Conservation (phyloP, 2,113 vertebrate species). For the Cricetomys ansorgei region DNA sequence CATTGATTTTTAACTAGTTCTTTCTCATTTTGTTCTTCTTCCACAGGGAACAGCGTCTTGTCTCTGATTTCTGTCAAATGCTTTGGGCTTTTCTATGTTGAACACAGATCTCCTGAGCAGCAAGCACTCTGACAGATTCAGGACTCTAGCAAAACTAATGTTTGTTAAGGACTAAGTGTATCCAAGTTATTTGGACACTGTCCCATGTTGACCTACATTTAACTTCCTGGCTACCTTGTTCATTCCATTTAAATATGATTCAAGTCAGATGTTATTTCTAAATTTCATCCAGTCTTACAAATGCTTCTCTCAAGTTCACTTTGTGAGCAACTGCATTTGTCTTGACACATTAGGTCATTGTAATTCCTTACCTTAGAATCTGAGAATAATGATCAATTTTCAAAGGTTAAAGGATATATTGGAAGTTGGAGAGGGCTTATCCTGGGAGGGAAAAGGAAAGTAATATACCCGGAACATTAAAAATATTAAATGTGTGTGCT, state of each 20-base stretch:
- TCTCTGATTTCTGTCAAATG: neutral
- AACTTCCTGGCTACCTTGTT: neutral
- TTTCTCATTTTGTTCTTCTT: neutral
- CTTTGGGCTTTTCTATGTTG: neutral
- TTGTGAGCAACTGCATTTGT: neutral
- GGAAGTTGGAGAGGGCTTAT: neutral
- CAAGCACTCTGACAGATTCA: neutral
- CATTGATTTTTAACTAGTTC: neutral
- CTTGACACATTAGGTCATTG: neutral
- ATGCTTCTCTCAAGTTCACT: neutral
- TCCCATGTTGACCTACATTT: neutral
- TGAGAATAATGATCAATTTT: constrained; percentile 8
- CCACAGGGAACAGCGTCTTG: neutral
- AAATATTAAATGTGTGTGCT: neutral
- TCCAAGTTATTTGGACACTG: neutral
- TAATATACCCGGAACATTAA: neutral
- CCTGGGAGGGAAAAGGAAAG: neutral
- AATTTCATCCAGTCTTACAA: neutral
- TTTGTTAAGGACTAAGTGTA: neutral
- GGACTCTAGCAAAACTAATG: neutral
- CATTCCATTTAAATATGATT: neutral
- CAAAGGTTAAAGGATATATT: neutral
- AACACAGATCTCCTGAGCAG: neutral
- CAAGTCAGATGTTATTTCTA: neutral
- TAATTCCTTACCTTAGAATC: neutral